These are phyloP conservation scores for Carduelis carduelis DNA, from an alignment of 2,797 vertebrate genomes.

Conservation along the genomic window DNA sequence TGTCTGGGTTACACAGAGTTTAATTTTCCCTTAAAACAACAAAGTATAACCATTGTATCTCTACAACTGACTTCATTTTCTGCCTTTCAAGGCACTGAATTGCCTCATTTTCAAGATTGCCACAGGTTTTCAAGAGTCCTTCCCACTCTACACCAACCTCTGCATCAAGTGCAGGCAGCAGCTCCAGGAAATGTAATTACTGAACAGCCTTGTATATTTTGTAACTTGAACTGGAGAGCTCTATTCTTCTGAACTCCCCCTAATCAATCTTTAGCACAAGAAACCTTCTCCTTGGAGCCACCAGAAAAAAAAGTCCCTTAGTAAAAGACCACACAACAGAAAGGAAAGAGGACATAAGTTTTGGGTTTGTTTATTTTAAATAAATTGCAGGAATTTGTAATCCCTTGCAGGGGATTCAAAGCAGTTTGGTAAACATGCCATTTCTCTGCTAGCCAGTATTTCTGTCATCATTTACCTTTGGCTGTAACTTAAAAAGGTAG, in stretches of 20 bases:
- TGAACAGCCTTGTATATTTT: constrained; percentile 42
- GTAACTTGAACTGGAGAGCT: constrained; percentile 36
- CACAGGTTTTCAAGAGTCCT: background rate
- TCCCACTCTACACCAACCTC: background rate
- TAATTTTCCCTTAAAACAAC: background rate
- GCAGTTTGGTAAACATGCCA: background rate
- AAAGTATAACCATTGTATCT: background rate
- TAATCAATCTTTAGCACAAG: constrained; percentile 32
- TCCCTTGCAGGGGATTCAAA: background rate
- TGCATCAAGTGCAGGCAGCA: background rate
- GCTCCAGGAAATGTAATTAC: constrained; percentile 51
- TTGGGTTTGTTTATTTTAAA: background rate
- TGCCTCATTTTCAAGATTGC: background rate
- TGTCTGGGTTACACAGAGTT: background rate
- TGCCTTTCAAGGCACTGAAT: background rate
- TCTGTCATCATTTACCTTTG: background rate
- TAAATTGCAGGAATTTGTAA: background rate
- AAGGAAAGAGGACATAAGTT: background rate
- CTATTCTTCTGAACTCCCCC: background rate
- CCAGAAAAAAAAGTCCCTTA: background rate
- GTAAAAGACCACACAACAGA: constrained; percentile 8
- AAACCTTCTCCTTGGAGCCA: constrained; percentile 30
- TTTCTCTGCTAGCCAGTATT: background rate
- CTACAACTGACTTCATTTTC: background rate
- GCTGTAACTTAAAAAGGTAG: background rate